Percentiles rank a stretch among this genome's conserved stretches.
phyloP scores from a whole-genome alignment of 2,888 invertebrate genomes.

The Mantis religiosa region DNA sequence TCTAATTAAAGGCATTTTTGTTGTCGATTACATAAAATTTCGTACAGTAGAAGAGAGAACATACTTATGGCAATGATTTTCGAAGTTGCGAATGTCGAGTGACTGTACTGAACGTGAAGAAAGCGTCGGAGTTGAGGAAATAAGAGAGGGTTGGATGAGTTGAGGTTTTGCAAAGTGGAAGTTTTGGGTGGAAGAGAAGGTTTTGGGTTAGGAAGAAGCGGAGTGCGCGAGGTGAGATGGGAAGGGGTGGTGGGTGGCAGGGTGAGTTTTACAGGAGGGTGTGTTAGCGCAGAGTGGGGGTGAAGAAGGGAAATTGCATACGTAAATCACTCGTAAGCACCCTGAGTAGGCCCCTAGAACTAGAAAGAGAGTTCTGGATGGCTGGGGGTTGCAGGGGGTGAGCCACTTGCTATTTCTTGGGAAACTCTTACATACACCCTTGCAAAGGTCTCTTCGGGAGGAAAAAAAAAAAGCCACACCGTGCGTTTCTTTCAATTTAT shows the following conservation, averaged over 20 bases:
- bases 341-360: not conserved
- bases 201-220: conserved; percentile 23
- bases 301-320: conserved; percentile 38
- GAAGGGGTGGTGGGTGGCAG: not conserved
- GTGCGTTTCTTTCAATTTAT: not conserved
- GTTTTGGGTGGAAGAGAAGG: conserved; percentile 23
- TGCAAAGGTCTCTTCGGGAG: not conserved
- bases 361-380: conserved; percentile 4
- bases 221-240: not conserved
- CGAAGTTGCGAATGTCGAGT: not conserved
- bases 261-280: conserved; percentile 13
- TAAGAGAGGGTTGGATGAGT: conserved; percentile 12
- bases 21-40: too few relatives aligned
- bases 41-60: too few relatives aligned
- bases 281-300: conserved; percentile 14
- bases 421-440: not conserved
- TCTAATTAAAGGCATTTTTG: too few relatives aligned
- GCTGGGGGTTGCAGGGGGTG: conserved; percentile 3
- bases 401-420: not conserved
- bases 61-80: not conserved
- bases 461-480: not conserved
- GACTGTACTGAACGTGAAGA: not conserved
- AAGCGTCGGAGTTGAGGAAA: not conserved
- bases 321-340: conserved; percentile 37
- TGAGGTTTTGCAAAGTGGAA: conserved; percentile 29